Base-by-base conservation (phyloP, 1,140 invertebrate genomes). In the Probaryconus sp. region DNA sequence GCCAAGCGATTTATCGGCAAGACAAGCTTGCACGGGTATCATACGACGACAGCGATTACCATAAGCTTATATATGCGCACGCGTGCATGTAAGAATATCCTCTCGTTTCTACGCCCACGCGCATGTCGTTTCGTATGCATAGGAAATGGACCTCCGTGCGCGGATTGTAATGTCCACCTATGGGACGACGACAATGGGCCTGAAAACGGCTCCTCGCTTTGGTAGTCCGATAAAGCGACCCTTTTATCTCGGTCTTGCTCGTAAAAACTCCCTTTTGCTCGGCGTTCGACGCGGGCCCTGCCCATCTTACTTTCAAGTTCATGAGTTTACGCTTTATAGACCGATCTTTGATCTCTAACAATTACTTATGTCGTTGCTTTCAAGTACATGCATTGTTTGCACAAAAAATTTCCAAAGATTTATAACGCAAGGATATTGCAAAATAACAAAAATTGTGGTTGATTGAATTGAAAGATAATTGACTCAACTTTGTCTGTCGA, bases 121-220 rank as follows among this genome's bases (percentile, higher is more conserved):
- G 50, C 47, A 51, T 51, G 47, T 68, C 67, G 68, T 73, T 68
- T 79, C 68, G 56, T 50, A 69, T 76, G 69, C 72, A 73, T 79
- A 72, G 75, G 73, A 81, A 77, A 77, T 73, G 75, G 79, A 81
- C 77, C 79, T 81, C 77, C 79, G 56, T 78, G 79, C 73, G 50
- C 51, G 77, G 50, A 61, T 48, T 68, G 69, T 72, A 72, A 80
- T 64, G 60, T 74, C 75, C 72, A 65, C 76, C 61, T 75, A 68
- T 77, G 55, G 55, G 16, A 78, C 63, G 16, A 78, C 63, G 67
- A 69, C 75, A 73, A 73, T 77, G 69, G 75, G 37, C 53, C 69
- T 78, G 76, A 72, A 69, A 77, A 77, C 60, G 64, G 56, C 55
- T 47, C 72, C 60, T 60, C 67, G 63, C 61, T 67, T 42, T 76